Evolutionary conservation across 2,113 vertebrate species (phyloP), one percentile per base, ranked within the genome.

Genomic region (Gallinago media): DNA sequence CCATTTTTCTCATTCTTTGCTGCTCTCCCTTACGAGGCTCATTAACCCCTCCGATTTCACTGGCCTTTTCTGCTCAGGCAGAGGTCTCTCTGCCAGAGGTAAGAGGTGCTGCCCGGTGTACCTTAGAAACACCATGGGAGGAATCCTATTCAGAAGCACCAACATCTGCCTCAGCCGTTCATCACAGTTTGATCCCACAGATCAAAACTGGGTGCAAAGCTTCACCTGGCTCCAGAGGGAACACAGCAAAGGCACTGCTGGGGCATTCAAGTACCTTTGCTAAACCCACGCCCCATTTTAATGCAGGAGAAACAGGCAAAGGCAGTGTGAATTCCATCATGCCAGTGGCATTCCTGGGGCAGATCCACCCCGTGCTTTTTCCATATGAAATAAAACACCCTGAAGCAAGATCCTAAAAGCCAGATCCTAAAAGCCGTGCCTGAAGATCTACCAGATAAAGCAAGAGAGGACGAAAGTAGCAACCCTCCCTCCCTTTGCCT

Each of bases 391-490:
- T 21, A 34, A 75, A 75, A 76, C 22, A 54, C 22, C 25, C 34
- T 15, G 25, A 68, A 52, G 59, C 2, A 2, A 80, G 21, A 63
- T 47, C 29, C 29, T 76, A 44, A 65, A 73, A 91, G 54, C 5
- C 3, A 1, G 21, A 63, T 47, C 29, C 29, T 76, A 44, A 65
- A 73, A 91, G 54, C 5, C 3, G 1, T 36, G 29, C 3, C 15
- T 54, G 31, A 68, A 72, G 71, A 95, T 74, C 73, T 85, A 96
- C 70, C 89, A 84, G 70, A 73, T 97, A 94, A 82, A 92, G 42
- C 70, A 96, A 47, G 86, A 96, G 23, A 84, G 54, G 67, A 96
- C 95, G 87, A 91, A 97, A 80, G 79, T 3, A 68, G 96, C 85
- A 62, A 86, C 87, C 52, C 82, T 74, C 78, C 56, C 54, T 83